Percentiles rank a stretch among this genome's conserved stretches.
These are phyloP conservation scores for Eupithecia subfuscata DNA, from an alignment of 2,888 invertebrate species.

Conservation along the genomic window DNA sequence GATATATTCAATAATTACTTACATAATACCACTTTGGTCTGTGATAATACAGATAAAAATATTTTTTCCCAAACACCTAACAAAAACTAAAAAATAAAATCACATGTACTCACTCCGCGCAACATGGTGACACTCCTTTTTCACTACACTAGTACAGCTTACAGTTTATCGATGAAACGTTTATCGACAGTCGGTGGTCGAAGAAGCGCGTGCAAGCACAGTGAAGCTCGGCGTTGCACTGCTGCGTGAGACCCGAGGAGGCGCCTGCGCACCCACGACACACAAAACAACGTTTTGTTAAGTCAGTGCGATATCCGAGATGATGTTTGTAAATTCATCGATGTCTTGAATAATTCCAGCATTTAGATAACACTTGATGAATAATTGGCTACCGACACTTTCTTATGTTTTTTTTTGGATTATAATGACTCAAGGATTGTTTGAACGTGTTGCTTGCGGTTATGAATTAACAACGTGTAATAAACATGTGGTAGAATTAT, in stretches of 20 bases:
- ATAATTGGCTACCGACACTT: slow-evolving; percentile 5
- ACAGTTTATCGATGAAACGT: slow-evolving; percentile 36
- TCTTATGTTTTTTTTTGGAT: background rate
- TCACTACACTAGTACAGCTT: slow-evolving; percentile 44
- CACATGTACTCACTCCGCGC: slow-evolving; percentile 76
- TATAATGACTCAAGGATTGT: background rate
- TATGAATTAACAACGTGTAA: background rate
- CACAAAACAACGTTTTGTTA: slow-evolving; percentile 61
- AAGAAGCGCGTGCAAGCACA: slow-evolving; percentile 59
- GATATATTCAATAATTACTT: background rate
- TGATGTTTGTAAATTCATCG: slow-evolving; percentile 27
- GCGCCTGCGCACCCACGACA: slow-evolving; percentile 46
- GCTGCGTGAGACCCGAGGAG: slow-evolving; percentile 55
- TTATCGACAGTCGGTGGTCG: slow-evolving; percentile 39
- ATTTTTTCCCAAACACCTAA: background rate
- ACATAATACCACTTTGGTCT: background rate
- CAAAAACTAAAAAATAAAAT: slow-evolving; percentile 36
- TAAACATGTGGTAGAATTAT: background rate
- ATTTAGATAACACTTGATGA: slow-evolving; percentile 4
- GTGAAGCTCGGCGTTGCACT: slow-evolving; percentile 60
- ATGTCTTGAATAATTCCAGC: slow-evolving; percentile 6
- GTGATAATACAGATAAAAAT: background rate
- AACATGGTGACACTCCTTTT: slow-evolving; percentile 63
- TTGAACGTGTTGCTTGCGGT: background rate
- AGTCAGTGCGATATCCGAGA: slow-evolving; percentile 49